These are phyloP conservation scores for Alectoris magna DNA, from an alignment of 2,797 vertebrate genomes.

Conservation along the genomic window DNA sequence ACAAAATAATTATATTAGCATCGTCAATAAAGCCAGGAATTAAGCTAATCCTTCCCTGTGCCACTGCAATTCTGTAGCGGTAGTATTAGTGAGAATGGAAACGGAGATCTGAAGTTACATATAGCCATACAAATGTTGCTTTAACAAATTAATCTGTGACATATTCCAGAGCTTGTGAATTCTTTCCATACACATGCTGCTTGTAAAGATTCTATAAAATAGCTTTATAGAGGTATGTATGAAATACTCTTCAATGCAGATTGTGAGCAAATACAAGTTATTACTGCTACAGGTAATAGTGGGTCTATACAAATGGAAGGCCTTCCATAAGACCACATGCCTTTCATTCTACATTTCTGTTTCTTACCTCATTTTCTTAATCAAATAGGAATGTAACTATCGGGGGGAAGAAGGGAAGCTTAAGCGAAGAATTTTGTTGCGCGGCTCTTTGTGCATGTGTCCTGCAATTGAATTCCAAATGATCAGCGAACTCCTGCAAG, in stretches of 20 bases:
- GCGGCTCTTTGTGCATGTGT: neutral
- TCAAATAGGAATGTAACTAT: neutral
- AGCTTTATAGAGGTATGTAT: neutral
- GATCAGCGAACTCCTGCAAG: neutral
- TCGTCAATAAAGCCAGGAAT: constrained; percentile 35
- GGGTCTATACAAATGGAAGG: neutral
- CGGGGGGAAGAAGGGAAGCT: neutral
- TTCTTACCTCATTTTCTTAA: neutral
- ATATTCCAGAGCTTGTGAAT: constrained; percentile 15
- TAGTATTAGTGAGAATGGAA: neutral
- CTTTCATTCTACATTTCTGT: neutral
- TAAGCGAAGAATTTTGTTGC: neutral
- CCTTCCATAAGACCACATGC: neutral
- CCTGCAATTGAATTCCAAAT: neutral
- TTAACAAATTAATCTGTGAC: neutral
- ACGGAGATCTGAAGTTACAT: neutral
- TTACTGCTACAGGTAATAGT: neutral
- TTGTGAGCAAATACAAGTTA: neutral
- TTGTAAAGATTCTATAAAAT: neutral
- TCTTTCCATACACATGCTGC: neutral
- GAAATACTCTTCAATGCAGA: neutral
- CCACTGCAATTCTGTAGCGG: neutral
- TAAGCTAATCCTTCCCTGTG: constrained; percentile 3
- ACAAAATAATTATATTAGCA: constrained; percentile 23
- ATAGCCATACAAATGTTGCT: neutral